phyloP scores from a whole-genome alignment of 2,797 vertebrate species.

The Danio choprae region DNA sequence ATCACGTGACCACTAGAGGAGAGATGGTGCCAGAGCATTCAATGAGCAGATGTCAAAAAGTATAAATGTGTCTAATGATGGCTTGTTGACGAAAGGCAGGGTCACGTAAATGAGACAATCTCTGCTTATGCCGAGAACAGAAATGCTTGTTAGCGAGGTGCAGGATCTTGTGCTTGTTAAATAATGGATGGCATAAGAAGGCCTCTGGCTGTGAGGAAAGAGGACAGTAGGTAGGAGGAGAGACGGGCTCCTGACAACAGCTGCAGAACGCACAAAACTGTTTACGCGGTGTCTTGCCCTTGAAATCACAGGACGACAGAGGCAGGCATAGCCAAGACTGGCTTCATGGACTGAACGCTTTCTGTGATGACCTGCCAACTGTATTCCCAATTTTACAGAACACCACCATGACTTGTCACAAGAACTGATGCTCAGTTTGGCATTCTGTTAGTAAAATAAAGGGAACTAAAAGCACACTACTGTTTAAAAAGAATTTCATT shows the following conservation, averaged over 20 bases:
- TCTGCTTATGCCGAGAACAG: slow-evolving; percentile 41
- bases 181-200: slow-evolving; percentile 76
- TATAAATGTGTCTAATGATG: slow-evolving; percentile 55
- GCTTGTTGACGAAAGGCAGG: slow-evolving; percentile 33
- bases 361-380: slow-evolving; percentile 46
- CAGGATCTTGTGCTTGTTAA: slow-evolving; percentile 66
- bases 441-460: slow-evolving; percentile 41
- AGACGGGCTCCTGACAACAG: slow-evolving; percentile 50
- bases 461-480: slow-evolving; percentile 35
- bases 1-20: slow-evolving; percentile 22
- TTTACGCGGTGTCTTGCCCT: slow-evolving; percentile 65
- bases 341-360: slow-evolving; percentile 57
- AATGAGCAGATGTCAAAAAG: slow-evolving; percentile 44
- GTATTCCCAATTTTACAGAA: slow-evolving; percentile 42
- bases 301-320: slow-evolving; percentile 73
- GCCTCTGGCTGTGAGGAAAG: slow-evolving; percentile 60
- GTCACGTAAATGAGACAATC: slow-evolving; percentile 43
- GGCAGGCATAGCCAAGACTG: slow-evolving; percentile 60
- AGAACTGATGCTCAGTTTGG: not conserved
- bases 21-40: slow-evolving; percentile 21
- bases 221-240: slow-evolving; percentile 54
- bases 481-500: slow-evolving; percentile 41
- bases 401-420: slow-evolving; percentile 6
- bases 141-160: slow-evolving; percentile 58
- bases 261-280: slow-evolving; percentile 50